Evolutionary conservation across 2,888 invertebrate genomes (phyloP), one percentile per base, ranked within the genome.

Genomic region (Acanthosepion pharaonis): DNA sequence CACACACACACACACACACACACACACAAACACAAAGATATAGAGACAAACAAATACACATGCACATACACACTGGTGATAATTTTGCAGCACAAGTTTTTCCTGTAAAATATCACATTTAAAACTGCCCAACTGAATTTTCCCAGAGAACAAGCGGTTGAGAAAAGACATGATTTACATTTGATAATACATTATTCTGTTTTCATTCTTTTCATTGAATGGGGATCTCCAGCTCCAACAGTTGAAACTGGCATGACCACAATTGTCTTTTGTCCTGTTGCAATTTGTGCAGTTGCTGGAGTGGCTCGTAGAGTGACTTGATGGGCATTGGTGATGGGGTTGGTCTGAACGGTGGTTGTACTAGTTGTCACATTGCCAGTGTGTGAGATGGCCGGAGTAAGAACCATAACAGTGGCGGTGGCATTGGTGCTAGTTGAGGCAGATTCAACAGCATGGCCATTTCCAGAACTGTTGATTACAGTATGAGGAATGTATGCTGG

Each of bases 181-280:
- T 28, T 15, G 25, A 49, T 49, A 28, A 93, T 92, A 78, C 91
- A 55, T 94, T 95, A 96, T 94, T 96, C 96, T 94, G 96, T 96
- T 94, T 97, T 97, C 93, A 96, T 95, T 95, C 97, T 95, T 95
- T 97, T 97, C 53, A 96, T 95, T 91, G 95, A 95, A 48, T 96
- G 95, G 18, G 95, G 95, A 94, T 96, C 96, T 15, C 96, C 96
- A 92, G 96, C 96, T 78, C 95, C 96, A 33, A 95, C 96, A 91
- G 96, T 96, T 25, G 97, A 96, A 51, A 96, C 96, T 20, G 97
- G 97, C 97, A 97, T 97, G 51, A 97, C 96, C 94, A 97, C 96
- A 94, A 97, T 96, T 93, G 97, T 97, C 95, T 97, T 96, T 94
- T 96, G 96, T 94, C 96, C 96, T 93, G 95, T 96, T 91, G 96